Evolutionary conservation across 2,888 invertebrate species (phyloP).

Genomic region (Minunthozetes semirufus): DNA sequence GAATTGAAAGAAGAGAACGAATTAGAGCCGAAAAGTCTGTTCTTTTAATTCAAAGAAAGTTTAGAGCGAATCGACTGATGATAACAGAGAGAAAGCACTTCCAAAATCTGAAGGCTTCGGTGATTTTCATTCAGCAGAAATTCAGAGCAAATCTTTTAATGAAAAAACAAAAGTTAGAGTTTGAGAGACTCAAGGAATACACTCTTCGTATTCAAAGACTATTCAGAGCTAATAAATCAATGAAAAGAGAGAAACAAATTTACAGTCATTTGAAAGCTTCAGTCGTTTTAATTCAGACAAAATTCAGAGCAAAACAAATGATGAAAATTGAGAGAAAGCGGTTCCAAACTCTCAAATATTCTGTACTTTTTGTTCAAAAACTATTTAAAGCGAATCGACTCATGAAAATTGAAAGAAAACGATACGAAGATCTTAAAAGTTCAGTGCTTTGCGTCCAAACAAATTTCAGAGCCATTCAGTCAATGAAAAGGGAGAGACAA

Average conservation of each 20-base stretch:
- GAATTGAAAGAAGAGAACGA: neutral
- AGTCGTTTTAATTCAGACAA: constrained; percentile 45
- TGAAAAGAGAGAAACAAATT: neutral
- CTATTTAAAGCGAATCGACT: constrained; percentile 39
- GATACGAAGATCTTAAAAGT: neutral
- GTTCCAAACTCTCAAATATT: neutral
- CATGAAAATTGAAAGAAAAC: neutral
- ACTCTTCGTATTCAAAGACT: neutral
- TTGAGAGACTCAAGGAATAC: neutral
- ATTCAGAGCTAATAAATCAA: neutral
- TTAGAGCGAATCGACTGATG: neutral
- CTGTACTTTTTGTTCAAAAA: constrained; percentile 5
- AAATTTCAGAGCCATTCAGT: neutral
- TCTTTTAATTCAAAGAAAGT: constrained; percentile 8
- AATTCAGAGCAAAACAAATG: constrained; percentile 27
- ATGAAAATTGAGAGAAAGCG: neutral
- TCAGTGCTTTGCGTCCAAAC: neutral
- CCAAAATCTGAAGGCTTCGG: neutral
- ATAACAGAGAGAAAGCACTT: neutral
- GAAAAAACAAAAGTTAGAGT: neutral
- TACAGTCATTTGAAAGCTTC: neutral
- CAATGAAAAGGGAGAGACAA: neutral
- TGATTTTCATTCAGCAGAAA: neutral
- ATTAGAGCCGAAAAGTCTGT: neutral
- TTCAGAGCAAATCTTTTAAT: constrained; percentile 40